Evolutionary conservation across 2,888 invertebrate genomes (phyloP), one percentile per base, ranked within the genome.

Genomic region (Andrena dorsata): DNA sequence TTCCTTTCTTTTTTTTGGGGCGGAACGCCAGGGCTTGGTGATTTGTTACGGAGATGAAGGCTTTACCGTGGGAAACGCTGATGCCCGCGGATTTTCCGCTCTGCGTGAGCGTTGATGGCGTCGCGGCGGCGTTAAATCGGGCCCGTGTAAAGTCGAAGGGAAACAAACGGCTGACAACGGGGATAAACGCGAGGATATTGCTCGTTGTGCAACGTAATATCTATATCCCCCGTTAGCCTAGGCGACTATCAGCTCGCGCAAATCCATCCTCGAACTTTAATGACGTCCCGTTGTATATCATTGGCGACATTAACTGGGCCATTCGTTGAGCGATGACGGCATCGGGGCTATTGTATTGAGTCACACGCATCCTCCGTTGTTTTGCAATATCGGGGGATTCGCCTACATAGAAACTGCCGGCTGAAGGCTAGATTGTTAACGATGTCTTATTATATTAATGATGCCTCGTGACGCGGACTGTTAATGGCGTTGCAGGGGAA

Each of bases 231-330:
- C 51, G 20, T 23, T 13, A 1, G 13, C 13, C n/a, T 26, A 16
- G 26, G 26, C 56, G 26, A 26, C 26, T n/a, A 13, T 6, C 26
- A n/a, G 56, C 69, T 51, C 56, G 32, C 32, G 26, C 56, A 58
- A 69, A 69, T 26, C 56, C 51, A 58, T 69, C 69, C 10, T 23
- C 35, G 69, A 58, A 32, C 69, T 56, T 58, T 58, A 69, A 69
- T 58, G 56, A 13, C 35, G 16, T 69, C 56, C 41, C 35, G 56
- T 26, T n/a, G 69, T 35, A 26, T 35, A 10, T n/a, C 69, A 26
- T 16, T 23, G n/a, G 35, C n/a, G 56, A 69, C 56, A 35, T 1
- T 26, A 16, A 20, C 16, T 32, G 10, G 23, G 63, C 20, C 23
- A n/a, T 35, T 35, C 30, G 63, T 23, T 30, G 10, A 63, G 23